Percentiles rank a stretch among this genome's conserved stretches.
Evolutionary conservation across 2,113 vertebrate species (phyloP).

Genomic region (Brachirus orientalis): DNA sequence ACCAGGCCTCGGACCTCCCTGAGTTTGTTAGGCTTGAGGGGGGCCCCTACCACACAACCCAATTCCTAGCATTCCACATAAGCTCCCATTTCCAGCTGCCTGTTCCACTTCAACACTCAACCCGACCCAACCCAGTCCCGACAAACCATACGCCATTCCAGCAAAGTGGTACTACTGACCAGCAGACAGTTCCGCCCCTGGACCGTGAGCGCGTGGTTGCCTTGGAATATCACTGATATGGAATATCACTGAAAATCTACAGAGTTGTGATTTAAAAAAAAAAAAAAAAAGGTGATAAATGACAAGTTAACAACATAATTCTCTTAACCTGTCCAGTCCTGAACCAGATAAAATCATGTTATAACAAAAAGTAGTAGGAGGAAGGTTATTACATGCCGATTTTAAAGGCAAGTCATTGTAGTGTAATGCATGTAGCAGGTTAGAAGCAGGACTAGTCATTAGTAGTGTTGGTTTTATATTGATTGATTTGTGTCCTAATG

Average conservation of each 20-base stretch:
- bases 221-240: neutral
- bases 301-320: neutral
- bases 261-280: too few species aligned
- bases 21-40: conserved; percentile 88
- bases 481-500: too few species aligned
- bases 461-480: too few species aligned
- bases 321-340: neutral
- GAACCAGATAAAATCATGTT: too few species aligned
- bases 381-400: too few species aligned
- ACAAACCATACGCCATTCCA: conserved; percentile 36
- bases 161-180: conserved; percentile 17
- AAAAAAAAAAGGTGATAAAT: neutral
- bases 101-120: conserved; percentile 69
- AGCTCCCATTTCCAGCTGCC: conserved; percentile 85
- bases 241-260: neutral
- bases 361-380: too few species aligned
- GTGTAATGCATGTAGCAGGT: too few species aligned
- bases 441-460: too few species aligned
- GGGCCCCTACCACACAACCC: conserved; percentile 83
- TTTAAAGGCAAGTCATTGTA: too few species aligned
- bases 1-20: conserved; percentile 86
- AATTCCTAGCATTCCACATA: conserved; percentile 87
- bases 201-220: neutral
- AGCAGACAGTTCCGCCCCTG: conserved; percentile 7
- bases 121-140: conserved; percentile 60